Conservation (phyloP, 1,140 invertebrate species). For the Bicyclus anynana region DNA sequence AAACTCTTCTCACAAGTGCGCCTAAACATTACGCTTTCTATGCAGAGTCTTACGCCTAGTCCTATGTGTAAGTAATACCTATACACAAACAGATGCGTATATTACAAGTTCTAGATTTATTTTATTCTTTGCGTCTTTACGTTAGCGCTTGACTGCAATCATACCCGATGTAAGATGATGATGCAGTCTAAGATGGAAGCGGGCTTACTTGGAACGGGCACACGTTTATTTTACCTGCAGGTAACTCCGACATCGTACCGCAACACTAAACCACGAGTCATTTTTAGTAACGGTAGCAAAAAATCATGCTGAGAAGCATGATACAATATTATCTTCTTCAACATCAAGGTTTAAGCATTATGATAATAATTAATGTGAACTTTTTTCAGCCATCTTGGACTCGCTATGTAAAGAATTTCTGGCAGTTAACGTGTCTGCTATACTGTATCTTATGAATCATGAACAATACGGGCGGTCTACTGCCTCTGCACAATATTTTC, state of each 20-base stretch:
- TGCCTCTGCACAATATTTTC: slow-evolving; percentile 94
- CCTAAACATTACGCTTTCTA: slow-evolving; percentile 82
- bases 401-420: slow-evolving; percentile 93
- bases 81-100: background rate
- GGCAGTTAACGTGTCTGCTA: slow-evolving; percentile 91
- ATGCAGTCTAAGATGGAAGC: no score
- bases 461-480: slow-evolving; percentile 92
- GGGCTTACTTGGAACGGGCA: no score
- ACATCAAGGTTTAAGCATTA: background rate
- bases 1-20: slow-evolving; percentile 83
- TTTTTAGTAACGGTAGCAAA: no score
- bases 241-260: no score
- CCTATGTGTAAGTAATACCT: slow-evolving; percentile 84
- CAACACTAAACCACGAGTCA: no score
- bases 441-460: slow-evolving; percentile 96
- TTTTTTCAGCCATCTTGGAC: slow-evolving; percentile 87
- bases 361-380: slow-evolving; percentile 14
- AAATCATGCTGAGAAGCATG: no score
- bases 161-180: no score
- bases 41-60: slow-evolving; percentile 86
- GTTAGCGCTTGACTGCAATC: no score
- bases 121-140: no score
- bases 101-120: no score
- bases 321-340: no score
- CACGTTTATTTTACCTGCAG: no score